A percentile compares a stretch with the other conserved stretches of the same genome.
These are phyloP conservation scores for Aphelinus atriplicis DNA, from an alignment of 1,140 invertebrate genomes.

Conservation along the genomic window DNA sequence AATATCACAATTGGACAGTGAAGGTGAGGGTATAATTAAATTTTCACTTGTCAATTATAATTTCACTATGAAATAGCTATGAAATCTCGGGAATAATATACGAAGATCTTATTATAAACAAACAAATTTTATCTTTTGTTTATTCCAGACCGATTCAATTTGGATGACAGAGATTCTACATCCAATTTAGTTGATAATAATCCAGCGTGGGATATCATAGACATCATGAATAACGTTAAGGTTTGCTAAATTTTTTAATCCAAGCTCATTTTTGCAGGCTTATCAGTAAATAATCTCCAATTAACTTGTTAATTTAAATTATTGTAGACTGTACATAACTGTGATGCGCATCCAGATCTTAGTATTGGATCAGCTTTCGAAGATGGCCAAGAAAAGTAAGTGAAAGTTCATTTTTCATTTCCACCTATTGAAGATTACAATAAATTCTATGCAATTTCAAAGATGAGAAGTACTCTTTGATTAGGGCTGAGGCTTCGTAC, in stretches of 20 bases:
- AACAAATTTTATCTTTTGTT: constrained; percentile 11
- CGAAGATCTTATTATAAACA: neutral
- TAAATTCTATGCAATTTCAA: constrained; percentile 21
- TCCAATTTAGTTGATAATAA: constrained; percentile 56
- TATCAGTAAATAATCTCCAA: no score
- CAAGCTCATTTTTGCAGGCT: no score
- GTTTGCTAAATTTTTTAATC: constrained; percentile 46
- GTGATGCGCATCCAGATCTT: constrained; percentile 69
- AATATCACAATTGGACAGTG: constrained; percentile 62
- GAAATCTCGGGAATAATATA: neutral
- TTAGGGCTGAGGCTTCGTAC: constrained; percentile 45
- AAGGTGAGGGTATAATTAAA: constrained; percentile 49
- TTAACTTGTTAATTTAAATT: neutral
- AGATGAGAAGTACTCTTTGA: constrained; percentile 28
- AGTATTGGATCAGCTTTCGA: constrained; percentile 70
- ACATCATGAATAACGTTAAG: constrained; percentile 74
- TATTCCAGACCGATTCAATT: constrained; percentile 61
- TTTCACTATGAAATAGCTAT: neutral
- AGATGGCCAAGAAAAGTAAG: constrained; percentile 72
- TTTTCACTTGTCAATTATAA: neutral
- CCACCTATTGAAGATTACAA: constrained; percentile 6
- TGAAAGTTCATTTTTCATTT: constrained; percentile 42
- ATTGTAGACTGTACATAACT: constrained; percentile 68
- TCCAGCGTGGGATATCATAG: constrained; percentile 72
- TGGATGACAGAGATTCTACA: constrained; percentile 55